phyloP scores from a whole-genome alignment of 2,797 vertebrate species.

The Ispidina picta region DNA sequence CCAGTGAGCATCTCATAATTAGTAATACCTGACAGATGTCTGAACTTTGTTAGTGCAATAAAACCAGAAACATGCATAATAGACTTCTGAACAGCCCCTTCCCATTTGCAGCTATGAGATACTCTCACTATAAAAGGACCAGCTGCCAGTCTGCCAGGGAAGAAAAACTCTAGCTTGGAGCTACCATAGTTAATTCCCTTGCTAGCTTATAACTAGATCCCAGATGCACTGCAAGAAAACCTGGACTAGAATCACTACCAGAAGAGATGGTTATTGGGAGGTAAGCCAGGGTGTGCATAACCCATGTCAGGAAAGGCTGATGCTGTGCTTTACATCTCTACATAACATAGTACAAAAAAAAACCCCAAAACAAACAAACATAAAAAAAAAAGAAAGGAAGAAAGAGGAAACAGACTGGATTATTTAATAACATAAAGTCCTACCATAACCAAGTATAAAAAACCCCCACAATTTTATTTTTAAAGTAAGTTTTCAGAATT shows the following conservation, averaged over 20 bases:
- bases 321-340: not conserved
- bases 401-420: not conserved
- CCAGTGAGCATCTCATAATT: not conserved
- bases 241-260: not conserved
- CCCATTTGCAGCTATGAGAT: not conserved
- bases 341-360: not conserved
- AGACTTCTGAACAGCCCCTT: not conserved
- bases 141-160: not conserved
- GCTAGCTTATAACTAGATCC: not conserved
- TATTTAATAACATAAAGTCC: not conserved
- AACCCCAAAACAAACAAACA: not conserved
- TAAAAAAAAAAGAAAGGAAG: not conserved
- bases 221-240: not conserved
- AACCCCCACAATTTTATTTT: fast-evolving
- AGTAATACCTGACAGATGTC: not conserved
- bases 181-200: not conserved
- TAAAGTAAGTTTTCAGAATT: not conserved
- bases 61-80: not conserved
- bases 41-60: not conserved
- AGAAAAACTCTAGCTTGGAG: not conserved
- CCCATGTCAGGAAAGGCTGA: not conserved
- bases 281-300: not conserved
- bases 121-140: not conserved
- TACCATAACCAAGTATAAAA: not conserved
- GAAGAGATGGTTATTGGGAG: not conserved